Evolutionary conservation across 2,888 invertebrate genomes (phyloP), one percentile per base, ranked within the genome.

Genomic region (Chironomus tentans): DNA sequence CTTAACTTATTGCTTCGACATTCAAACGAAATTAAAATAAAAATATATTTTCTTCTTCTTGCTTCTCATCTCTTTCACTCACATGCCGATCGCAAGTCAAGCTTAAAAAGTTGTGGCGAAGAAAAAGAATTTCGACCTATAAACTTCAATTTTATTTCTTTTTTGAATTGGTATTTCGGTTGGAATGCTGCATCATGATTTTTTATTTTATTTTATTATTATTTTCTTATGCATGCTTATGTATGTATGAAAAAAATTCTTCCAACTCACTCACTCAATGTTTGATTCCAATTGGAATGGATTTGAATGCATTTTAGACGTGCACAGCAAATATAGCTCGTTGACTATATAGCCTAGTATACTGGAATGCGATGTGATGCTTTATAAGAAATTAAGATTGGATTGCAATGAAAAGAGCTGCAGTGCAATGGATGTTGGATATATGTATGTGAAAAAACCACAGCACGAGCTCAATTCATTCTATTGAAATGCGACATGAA

Each of bases 61-160:
- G 15, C 50, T 12, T 15, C 13, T n/a, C 62, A 62, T 18, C 62
- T 18, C 15, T 62, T 22, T 21, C 21, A 22, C 21, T 62, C 62
- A 65, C 65, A 65, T 65, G 13, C 12, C 13, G 22, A 24, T 65
- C 21, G 24, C 22, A 10, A 24, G 65, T 65, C 18, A 24, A 22
- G 6, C 21, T 24, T 12, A 21, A 24, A 65, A 65, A 65, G 12
- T 21, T 15, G 56, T 21, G 21, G 21, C 10, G 10, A 65, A 24
- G 13, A 13, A 56, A 65, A 73, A 73, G 73, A 73, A 73, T 72
- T 38, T 72, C 73, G 73, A 73, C 73, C 73, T 56, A 73, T 73
- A 73, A 73, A 73, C 62, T 73, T 24, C 28, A 46, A 62, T 73
- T 46, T 38, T 68, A 56, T 65, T 22, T 65, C 24, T n/a, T 65